phyloP scores from a whole-genome alignment of 2,113 vertebrate species.

The Phaetusa simplex region DNA sequence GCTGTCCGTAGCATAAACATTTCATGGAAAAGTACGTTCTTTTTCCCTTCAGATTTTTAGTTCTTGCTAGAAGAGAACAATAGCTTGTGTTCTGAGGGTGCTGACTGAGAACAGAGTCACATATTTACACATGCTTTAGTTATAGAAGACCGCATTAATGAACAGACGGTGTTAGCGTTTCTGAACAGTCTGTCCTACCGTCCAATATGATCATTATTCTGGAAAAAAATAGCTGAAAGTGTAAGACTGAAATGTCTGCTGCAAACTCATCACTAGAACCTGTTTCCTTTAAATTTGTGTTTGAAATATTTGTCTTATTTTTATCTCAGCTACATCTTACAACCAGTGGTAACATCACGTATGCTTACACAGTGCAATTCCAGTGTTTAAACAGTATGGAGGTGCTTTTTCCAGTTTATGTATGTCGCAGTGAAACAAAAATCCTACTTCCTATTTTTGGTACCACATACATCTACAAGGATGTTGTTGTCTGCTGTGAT shows the following conservation, averaged over 20 bases:
- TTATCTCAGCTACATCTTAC: neutral
- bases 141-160: neutral
- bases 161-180: neutral
- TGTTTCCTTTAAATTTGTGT: neutral
- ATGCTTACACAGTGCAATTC: neutral
- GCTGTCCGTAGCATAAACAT: fast-evolving
- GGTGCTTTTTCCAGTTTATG: neutral
- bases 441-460: neutral
- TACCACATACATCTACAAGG: neutral
- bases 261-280: neutral
- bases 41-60: neutral
- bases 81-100: neutral
- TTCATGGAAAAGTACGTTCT: neutral
- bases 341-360: neutral
- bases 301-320: neutral
- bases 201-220: neutral
- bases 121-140: neutral
- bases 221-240: neutral
- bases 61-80: neutral
- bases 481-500: neutral
- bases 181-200: neutral
- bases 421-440: neutral
- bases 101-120: neutral
- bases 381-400: neutral
- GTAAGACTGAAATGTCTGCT: neutral